Percentiles rank a stretch among this genome's conserved stretches.
Evolutionary conservation across 2,888 invertebrate species (phyloP).

Genomic region (Amphipyra tragopoginis): DNA sequence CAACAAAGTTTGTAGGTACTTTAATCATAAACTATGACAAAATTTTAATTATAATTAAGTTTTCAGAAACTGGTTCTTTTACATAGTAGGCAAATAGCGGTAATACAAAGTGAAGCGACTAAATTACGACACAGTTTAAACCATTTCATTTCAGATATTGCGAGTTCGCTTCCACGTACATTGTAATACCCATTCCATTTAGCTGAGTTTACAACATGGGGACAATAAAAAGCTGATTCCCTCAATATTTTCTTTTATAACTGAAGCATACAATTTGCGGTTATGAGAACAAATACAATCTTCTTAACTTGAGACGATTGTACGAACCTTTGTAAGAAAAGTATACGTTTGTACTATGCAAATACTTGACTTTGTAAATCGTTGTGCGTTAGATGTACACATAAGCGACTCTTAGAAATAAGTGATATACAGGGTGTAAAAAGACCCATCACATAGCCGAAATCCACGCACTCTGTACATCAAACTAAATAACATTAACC

Average conservation of each 20-base stretch:
- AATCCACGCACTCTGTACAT: no score
- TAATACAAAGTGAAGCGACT: conserved; percentile 17
- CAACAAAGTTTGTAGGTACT: no score
- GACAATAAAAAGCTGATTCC: conserved; percentile 34
- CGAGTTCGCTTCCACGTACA: conserved; percentile 7
- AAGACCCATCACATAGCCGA: no score
- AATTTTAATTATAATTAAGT: not conserved
- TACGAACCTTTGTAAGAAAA: conserved; percentile 14
- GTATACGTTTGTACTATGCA: conserved; percentile 11
- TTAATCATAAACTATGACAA: no score
- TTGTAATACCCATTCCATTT: conserved; percentile 26
- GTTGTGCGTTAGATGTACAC: conserved; percentile 1
- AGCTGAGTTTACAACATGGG: conserved; percentile 22
- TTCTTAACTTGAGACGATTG: conserved; percentile 31
- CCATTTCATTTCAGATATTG: conserved; percentile 34
- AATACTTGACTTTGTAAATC: not conserved
- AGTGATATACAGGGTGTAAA: no score
- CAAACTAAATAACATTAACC: no score
- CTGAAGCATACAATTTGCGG: conserved; percentile 25
- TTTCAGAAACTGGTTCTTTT: not conserved
- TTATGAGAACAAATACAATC: conserved; percentile 36
- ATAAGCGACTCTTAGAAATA: not conserved
- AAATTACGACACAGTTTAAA: conserved; percentile 25
- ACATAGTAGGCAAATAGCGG: conserved; percentile 16
- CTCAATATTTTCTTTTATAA: conserved; percentile 33